A percentile compares a stretch with the other conserved stretches of the same genome.
phyloP scores from a whole-genome alignment of 2,888 invertebrate genomes.

The Lasius platythorax region DNA sequence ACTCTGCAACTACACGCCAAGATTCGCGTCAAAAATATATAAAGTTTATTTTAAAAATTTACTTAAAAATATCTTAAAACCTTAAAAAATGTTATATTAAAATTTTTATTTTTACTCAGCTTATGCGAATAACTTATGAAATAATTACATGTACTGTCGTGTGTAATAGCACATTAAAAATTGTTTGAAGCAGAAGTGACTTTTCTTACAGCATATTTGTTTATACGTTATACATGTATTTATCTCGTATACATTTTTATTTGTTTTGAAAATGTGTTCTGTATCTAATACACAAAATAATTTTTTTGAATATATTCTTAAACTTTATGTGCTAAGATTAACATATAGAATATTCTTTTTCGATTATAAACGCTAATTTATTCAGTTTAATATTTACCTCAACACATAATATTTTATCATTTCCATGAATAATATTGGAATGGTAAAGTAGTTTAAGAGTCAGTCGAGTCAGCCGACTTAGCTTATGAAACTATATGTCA shows the following conservation, averaged over 20 bases:
- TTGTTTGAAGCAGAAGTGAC: not conserved
- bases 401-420: not conserved
- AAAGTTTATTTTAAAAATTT: not conserved
- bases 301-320: not conserved
- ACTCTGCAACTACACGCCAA: not conserved
- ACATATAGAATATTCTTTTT: not conserved
- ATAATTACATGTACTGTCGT: not conserved
- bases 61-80: not conserved
- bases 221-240: not conserved
- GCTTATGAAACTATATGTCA: not conserved
- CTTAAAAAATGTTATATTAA: not conserved
- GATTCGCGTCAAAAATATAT: not conserved
- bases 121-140: not conserved
- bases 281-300: not conserved
- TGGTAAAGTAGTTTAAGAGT: not conserved
- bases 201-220: not conserved
- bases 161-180: not conserved
- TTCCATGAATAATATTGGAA: slow-evolving; percentile 1
- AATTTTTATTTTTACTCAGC: not conserved
- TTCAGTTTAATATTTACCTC: not conserved
- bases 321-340: not conserved
- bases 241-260: not conserved
- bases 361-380: not conserved
- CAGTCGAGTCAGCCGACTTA: not conserved
- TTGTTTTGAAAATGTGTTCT: not conserved